Evolutionary conservation across 2,113 vertebrate genomes (phyloP).

Genomic region (Urocynchramus pylzowi): DNA sequence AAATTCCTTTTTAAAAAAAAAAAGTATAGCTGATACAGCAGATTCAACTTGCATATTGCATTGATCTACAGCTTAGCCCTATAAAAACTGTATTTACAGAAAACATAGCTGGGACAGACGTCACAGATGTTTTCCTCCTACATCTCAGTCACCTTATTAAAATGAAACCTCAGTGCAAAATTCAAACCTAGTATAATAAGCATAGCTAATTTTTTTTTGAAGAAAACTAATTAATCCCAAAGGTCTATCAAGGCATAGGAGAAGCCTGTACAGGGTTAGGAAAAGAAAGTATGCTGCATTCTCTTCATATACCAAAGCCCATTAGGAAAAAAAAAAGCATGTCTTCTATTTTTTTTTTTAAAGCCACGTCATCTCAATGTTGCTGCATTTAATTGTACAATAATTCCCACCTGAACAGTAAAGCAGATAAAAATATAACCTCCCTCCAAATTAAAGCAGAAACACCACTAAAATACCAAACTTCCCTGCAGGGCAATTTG

Average conservation of each 20-base stretch:
- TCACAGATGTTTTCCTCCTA: neutral
- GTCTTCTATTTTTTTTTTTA: neutral
- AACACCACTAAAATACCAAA: neutral
- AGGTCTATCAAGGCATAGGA: neutral
- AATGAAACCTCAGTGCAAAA: neutral
- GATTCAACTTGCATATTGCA: neutral
- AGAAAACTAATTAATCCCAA: conserved; percentile 30
- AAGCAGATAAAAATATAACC: neutral
- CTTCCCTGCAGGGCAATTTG: neutral
- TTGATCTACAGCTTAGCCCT: neutral
- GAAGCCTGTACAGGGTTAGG: neutral
- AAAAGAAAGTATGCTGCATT: neutral
- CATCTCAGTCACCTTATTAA: neutral
- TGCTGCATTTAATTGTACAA: neutral
- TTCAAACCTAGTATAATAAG: neutral
- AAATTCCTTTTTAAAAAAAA: neutral
- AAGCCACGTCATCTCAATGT: neutral
- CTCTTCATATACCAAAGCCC: neutral
- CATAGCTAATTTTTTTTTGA: neutral
- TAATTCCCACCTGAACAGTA: neutral
- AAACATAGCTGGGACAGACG: neutral
- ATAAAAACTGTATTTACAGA: neutral
- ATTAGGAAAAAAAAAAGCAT: neutral
- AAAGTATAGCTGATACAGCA: neutral
- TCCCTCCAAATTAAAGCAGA: neutral